phyloP scores from a whole-genome alignment of 2,888 invertebrate genomes.

The Philereme transversata region DNA sequence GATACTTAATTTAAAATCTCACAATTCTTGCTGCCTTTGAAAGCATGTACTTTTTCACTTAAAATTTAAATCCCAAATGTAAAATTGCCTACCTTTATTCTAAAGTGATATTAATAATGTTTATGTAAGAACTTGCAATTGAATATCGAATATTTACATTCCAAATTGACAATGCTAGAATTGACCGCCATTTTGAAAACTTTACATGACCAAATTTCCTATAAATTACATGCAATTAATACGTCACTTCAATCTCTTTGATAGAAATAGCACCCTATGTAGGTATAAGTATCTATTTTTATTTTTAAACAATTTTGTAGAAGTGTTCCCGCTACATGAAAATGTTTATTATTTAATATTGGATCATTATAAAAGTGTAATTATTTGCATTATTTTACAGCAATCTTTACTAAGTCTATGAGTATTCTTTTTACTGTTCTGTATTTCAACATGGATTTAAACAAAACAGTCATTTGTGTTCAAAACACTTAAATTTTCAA shows the following conservation, averaged over 20 bases:
- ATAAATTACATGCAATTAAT: neutral
- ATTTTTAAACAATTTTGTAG: slow-evolving; percentile 1
- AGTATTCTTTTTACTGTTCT: slow-evolving; percentile 75
- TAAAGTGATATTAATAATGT: no score
- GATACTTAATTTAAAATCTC: neutral
- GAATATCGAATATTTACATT: slow-evolving; percentile 18
- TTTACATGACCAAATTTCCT: neutral
- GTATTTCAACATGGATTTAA: slow-evolving; percentile 68
- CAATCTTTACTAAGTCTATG: slow-evolving; percentile 65
- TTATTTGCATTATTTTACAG: slow-evolving; percentile 46
- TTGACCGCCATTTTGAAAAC: slow-evolving; percentile 48
- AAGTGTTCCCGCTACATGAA: slow-evolving; percentile 2
- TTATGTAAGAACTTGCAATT: no score
- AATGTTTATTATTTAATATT: slow-evolving; percentile 10
- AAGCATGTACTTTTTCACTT: neutral
- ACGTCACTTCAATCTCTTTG: neutral
- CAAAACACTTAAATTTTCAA: slow-evolving; percentile 83
- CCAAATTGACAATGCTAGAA: slow-evolving; percentile 60
- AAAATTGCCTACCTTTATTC: neutral
- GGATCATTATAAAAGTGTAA: slow-evolving; percentile 25
- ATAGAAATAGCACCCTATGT: neutral
- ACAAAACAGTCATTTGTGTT: slow-evolving; percentile 70
- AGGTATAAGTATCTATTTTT: slow-evolving; percentile 3
- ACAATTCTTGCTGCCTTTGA: neutral
- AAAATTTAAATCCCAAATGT: neutral